phyloP scores from a whole-genome alignment of 2,888 invertebrate genomes.

The Microplitis deprimator region DNA sequence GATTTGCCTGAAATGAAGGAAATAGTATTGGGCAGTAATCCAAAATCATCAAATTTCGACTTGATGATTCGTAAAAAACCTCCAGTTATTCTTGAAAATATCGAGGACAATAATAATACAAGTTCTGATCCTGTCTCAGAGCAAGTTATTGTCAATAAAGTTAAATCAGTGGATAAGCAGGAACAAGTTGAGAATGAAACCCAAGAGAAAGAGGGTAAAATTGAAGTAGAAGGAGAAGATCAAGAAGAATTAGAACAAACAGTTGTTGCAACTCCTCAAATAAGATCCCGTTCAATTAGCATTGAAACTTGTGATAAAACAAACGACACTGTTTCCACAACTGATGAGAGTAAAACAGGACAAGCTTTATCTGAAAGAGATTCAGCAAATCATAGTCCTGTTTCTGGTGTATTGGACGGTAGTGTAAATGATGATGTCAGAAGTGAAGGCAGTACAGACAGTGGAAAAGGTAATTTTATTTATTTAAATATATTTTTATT shows the following conservation, averaged over 20 bases:
- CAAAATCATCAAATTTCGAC: slow-evolving; percentile 56
- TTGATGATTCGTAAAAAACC: slow-evolving; percentile 53
- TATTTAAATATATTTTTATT: slow-evolving; percentile 4
- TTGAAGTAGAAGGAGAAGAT: slow-evolving; percentile 47
- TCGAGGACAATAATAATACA: slow-evolving; percentile 9
- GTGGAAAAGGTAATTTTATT: slow-evolving; percentile 79
- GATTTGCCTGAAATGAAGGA: slow-evolving; percentile 49
- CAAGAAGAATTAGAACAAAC: slow-evolving; percentile 63
- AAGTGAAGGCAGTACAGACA: slow-evolving; percentile 83
- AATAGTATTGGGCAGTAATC: slow-evolving; percentile 60
- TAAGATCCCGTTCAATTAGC: slow-evolving; percentile 23
- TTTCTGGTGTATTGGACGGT: slow-evolving; percentile 78
- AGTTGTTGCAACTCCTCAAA: slow-evolving; percentile 19
- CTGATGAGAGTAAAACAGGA: slow-evolving; percentile 56
- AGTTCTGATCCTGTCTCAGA: slow-evolving; percentile 39
- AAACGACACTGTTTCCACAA: slow-evolving; percentile 15
- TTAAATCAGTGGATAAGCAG: background rate
- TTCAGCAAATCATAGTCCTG: slow-evolving; percentile 85
- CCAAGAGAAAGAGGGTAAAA: slow-evolving; percentile 40
- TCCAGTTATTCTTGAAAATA: slow-evolving; percentile 30
- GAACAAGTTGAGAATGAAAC: slow-evolving; percentile 58
- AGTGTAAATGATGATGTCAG: slow-evolving; percentile 68
- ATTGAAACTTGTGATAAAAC: slow-evolving; percentile 40
- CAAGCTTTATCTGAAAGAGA: slow-evolving; percentile 74
- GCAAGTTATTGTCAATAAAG: background rate